phyloP scores from a whole-genome alignment of 2,113 vertebrate species.

The Cyanoderma ruficeps region DNA sequence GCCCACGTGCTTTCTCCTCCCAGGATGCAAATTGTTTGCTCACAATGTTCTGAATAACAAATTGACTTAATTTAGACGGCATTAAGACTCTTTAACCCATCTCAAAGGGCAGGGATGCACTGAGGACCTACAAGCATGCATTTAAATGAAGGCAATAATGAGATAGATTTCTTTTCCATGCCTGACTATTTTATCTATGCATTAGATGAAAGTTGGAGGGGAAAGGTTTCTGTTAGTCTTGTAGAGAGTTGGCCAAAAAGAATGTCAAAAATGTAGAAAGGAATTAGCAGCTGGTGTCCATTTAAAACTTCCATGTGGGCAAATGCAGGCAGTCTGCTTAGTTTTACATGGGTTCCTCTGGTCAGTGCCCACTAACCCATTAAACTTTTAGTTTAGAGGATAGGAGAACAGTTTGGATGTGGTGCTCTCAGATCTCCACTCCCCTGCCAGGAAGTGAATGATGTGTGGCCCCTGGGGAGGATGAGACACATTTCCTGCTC shows the following conservation, averaged over 20 bases:
- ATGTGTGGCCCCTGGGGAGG: neutral
- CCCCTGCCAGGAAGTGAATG: neutral
- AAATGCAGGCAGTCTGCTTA: neutral
- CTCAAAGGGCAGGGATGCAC: neutral
- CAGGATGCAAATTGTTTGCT: constrained; percentile 27
- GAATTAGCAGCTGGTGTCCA: constrained; percentile 57
- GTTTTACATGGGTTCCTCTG: constrained; percentile 7
- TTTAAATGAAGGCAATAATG: constrained; percentile 1
- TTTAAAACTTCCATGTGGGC: constrained; percentile 2
- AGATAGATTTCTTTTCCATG: constrained; percentile 35
- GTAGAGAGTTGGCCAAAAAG: constrained; percentile 25
- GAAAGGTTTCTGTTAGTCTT: constrained; percentile 56
- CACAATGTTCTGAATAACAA: neutral
- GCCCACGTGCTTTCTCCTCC: neutral
- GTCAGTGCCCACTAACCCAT: neutral
- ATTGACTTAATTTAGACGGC: constrained; percentile 37
- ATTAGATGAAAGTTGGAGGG: constrained; percentile 28
- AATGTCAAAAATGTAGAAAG: constrained; percentile 54
- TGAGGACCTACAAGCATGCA: neutral
- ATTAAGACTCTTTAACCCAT: neutral
- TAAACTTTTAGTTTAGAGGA: neutral
- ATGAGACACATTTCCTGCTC: neutral
- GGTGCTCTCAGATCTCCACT: neutral
- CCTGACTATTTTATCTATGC: constrained; percentile 39
- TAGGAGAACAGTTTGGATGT: neutral